Conservation (phyloP, 2,888 invertebrate genomes). For the Neria commutata region DNA sequence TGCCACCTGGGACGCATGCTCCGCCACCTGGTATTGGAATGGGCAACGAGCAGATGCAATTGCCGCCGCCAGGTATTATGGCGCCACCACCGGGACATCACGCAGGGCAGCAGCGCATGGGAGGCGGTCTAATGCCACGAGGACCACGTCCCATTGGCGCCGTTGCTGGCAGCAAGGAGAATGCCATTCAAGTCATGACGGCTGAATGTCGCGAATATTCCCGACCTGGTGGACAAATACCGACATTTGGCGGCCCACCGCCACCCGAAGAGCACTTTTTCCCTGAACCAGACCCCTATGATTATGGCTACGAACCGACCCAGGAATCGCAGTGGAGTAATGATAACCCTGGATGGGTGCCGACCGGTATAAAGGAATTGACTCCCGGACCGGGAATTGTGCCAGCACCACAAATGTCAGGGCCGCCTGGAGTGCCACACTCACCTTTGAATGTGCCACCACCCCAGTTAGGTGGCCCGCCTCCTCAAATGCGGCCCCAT, state of each 20-base stretch:
- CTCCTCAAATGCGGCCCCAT: conserved; percentile 28
- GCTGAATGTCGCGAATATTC: conserved; percentile 88
- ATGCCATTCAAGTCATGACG: conserved; percentile 91
- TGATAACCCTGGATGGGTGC: conserved; percentile 68
- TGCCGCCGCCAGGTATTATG: conserved; percentile 62
- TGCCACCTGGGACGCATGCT: conserved; percentile 7
- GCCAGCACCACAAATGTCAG: conserved; percentile 53
- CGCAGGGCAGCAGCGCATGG: conserved; percentile 39
- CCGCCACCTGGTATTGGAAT: conserved; percentile 31
- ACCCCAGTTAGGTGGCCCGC: conserved; percentile 45
- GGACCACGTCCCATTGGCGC: conserved; percentile 46
- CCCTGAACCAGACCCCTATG: conserved; percentile 58
- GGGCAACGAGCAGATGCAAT: conserved; percentile 42
- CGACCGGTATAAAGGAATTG: conserved; percentile 72
- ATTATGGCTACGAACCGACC: conserved; percentile 73
- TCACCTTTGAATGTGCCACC: conserved; percentile 47
- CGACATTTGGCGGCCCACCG: conserved; percentile 59
- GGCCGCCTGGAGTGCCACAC: conserved; percentile 53
- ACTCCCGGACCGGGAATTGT: conserved; percentile 67
- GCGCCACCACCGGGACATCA: conserved; percentile 45
- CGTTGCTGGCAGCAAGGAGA: conserved; percentile 66
- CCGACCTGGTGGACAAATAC: conserved; percentile 64
- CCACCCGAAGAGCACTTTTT: conserved; percentile 61
- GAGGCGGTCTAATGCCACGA: conserved; percentile 45
- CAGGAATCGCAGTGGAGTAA: conserved; percentile 76